A percentile compares a stretch with the other conserved stretches of the same genome.
These are phyloP conservation scores for Mormyrops boulengeri DNA, from an alignment of 2,797 vertebrate species.

Conservation along the genomic window DNA sequence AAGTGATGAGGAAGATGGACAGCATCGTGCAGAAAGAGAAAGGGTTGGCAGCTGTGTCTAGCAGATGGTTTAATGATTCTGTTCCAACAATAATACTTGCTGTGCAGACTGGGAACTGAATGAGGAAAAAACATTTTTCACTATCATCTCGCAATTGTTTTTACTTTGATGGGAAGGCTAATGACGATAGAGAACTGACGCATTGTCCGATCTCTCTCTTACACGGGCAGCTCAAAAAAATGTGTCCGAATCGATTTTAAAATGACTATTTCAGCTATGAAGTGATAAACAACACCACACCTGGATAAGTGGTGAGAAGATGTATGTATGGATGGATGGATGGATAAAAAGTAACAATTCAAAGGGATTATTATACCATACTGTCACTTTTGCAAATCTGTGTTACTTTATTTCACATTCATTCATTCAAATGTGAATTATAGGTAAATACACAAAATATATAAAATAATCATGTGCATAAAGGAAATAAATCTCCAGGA, in stretches of 20 bases:
- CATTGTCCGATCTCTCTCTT: not conserved
- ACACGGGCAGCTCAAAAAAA: not conserved
- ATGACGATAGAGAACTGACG: not conserved
- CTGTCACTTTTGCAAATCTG: not conserved
- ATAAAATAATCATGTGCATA: not conserved
- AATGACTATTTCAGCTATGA: not conserved
- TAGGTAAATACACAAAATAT: not conserved
- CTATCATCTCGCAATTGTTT: not conserved
- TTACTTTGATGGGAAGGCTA: not conserved
- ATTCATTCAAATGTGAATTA: not conserved
- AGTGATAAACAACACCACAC: not conserved
- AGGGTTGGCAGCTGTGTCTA: slow-evolving; percentile 58
- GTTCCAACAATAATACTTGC: slow-evolving; percentile 39
- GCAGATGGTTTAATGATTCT: slow-evolving; percentile 58
- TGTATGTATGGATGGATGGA: not conserved
- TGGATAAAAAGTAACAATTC: not conserved
- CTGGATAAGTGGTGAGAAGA: not conserved
- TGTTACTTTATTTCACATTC: not conserved
- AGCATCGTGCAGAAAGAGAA: slow-evolving; percentile 62
- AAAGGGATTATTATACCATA: not conserved
- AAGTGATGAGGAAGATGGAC: slow-evolving; percentile 65
- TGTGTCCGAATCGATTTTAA: not conserved
- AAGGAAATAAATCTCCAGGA: not conserved
- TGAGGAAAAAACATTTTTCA: slow-evolving; percentile 13
- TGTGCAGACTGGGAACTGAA: slow-evolving; percentile 26